Percentiles rank a stretch among this genome's conserved stretches.
These are phyloP conservation scores for Gibbula magus DNA, from an alignment of 2,888 invertebrate genomes.

Conservation along the genomic window DNA sequence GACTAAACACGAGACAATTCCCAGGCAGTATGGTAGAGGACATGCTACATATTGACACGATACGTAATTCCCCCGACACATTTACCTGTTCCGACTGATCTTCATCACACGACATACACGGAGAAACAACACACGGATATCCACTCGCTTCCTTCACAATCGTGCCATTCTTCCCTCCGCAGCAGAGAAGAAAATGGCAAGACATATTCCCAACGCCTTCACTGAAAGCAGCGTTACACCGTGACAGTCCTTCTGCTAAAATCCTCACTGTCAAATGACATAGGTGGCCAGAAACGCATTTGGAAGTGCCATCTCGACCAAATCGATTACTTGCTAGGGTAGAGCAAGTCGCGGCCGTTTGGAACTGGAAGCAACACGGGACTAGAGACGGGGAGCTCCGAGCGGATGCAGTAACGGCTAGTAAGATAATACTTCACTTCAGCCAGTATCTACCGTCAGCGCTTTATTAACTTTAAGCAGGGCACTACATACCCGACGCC, in stretches of 20 bases:
- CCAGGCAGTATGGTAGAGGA: too few species aligned
- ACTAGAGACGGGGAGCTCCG: neutral
- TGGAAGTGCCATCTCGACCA: neutral
- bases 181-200: neutral
- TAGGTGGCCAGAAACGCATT: neutral
- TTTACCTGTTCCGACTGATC: neutral
- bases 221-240: neutral
- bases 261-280: constrained; percentile 9
- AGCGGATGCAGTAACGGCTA: neutral
- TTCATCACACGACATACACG: neutral
- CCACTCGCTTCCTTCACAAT: neutral
- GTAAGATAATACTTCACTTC: too few species aligned
- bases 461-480: too few species aligned
- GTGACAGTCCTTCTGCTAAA: neutral
- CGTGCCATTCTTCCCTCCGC: neutral
- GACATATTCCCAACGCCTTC: neutral
- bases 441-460: too few species aligned
- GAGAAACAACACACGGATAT: neutral
- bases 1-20: too few species aligned
- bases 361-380: neutral
- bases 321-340: neutral
- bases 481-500: too few species aligned
- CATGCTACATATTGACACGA: too few species aligned
- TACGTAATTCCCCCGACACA: too few species aligned
- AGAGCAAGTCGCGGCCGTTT: neutral